Base-by-base conservation (phyloP, 2,888 invertebrate genomes). In the Agonopterix subpropinquella region DNA sequence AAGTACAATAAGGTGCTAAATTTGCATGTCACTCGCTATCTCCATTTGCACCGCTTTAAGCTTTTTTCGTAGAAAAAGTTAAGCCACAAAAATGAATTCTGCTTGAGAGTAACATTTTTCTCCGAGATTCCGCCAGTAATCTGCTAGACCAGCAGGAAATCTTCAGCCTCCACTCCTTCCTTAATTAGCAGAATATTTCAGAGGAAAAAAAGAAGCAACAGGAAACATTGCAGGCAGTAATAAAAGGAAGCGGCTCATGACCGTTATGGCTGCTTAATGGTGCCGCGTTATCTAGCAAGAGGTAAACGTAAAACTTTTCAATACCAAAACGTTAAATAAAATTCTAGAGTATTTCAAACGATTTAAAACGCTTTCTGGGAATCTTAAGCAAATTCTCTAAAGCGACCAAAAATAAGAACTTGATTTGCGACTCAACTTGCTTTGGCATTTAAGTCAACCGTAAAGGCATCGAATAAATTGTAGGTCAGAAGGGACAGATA, bases 401-500 rank as follows among this genome's bases (percentile, higher is more conserved):
- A 65, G 51, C 52, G 7, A 61, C 61, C 58, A 65, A 73, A 77
- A 73, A 77, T 69, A 73, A 56, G 70, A 75, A 79, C 78, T 82
- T 81, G 79, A 85, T 82, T 84, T 81, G 76, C 69, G 70, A 80
- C 68, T 76, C 73, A 70, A 78, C 74, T 79, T 83, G 80, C 83
- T 85, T 85, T 83, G 82, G 80, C 82, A 77, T 85, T 85, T 85
- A 78, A 84, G 77, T 84, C 83, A 81, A 80, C 78, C 84, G 84
- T 83, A 79, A 85, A 85, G 80, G 77, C 81, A 80, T 79, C 78
- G 80, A 83, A 84, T 85, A 83, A 85, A 86, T 85, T 84, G 84
- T 86, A 80, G 83, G 86, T 85, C 86, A 82, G 80, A 81, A 82
- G 84, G 86, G 85, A 86, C 82, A 85, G 81, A 87, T 85, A 85